Evolutionary conservation across 2,797 vertebrate species (phyloP), one percentile per base, ranked within the genome.

Genomic region (Falco columbarius): DNA sequence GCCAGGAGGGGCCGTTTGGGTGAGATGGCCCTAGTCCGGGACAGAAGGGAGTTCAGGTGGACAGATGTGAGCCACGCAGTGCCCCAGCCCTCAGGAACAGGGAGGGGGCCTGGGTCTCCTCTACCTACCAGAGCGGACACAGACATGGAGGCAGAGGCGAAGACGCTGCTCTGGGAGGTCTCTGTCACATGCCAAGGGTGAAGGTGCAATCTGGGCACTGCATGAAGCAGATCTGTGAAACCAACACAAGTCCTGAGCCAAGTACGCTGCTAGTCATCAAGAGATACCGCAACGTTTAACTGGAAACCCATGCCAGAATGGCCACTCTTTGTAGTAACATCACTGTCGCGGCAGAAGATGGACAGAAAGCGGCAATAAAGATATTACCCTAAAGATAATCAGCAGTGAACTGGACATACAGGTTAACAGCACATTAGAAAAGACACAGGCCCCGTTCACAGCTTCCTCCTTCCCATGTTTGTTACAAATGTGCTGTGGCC

Each of bases 71-170:
- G 54, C 18, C 29, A 17, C 0, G 1, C 42, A 46, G n/a, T 30
- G 4, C 68, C 20, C 32, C 2, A 0, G 34, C 22, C 67, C 38
- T 67, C n/a, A 22, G 16, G 11, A 47, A 38, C 0, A 1, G 36
- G 46, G 27, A 67, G 16, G 30, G 8, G n/a, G 12, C 14, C 14
- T 2, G 0, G 14, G 5, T 44, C 52, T n/a, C 16, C 72, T 58
- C 44, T 61, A 30, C 16, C 63, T 38, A 7, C 61, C 38, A 72
- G 49, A 63, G 27, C 32, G 62, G 42, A 51, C 10, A 14, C 15
- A 34, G 46, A 14, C 49, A 61, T 12, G 0, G 3, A 84, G 22
- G 26, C 36, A 56, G 44, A 58, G 29, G 18, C 9, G 29, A 58
- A 20, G 42, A 21, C 30, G 36, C 11, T 59, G 18, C 14, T 30